These are phyloP conservation scores for Liparis tanakae DNA, from an alignment of 2,797 vertebrate genomes.

Conservation along the genomic window DNA sequence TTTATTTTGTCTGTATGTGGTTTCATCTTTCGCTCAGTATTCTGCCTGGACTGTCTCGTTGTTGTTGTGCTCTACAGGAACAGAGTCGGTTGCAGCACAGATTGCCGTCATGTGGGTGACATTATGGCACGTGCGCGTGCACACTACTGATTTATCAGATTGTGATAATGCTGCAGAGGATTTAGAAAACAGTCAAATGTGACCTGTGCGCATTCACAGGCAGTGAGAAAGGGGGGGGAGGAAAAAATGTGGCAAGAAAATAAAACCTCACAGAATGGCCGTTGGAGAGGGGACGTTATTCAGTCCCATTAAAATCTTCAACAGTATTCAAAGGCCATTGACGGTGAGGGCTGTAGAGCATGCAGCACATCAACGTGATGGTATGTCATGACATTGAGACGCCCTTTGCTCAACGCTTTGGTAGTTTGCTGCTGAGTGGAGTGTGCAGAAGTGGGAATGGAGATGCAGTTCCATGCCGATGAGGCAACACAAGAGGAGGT, in stretches of 20 bases:
- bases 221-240: constrained; percentile 3
- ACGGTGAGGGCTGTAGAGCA: constrained; percentile 10
- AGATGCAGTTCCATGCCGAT: constrained; percentile 38
- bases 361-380: constrained; percentile 4
- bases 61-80: neutral
- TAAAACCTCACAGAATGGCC: neutral
- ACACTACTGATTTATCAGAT: constrained; percentile 39
- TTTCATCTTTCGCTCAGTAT: neutral
- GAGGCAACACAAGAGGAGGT: constrained; percentile 25
- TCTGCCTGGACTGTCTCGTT: neutral
- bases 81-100: constrained; percentile 8
- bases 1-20: neutral
- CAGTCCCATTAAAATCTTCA: constrained; percentile 11
- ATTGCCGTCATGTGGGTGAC: constrained; percentile 19
- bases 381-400: constrained; percentile 46
- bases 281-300: constrained; percentile 3
- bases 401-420: constrained; percentile 2
- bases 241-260: constrained; percentile 31
- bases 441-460: constrained; percentile 15
- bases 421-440: constrained; percentile 14
- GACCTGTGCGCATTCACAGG: constrained; percentile 1
- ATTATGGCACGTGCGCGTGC: constrained; percentile 11
- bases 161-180: constrained; percentile 30
- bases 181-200: constrained; percentile 36
- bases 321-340: constrained; percentile 34